Percentiles rank a stretch among this genome's conserved stretches.
Evolutionary conservation across 2,113 vertebrate genomes (phyloP).

Genomic region (Aramus guarauna): DNA sequence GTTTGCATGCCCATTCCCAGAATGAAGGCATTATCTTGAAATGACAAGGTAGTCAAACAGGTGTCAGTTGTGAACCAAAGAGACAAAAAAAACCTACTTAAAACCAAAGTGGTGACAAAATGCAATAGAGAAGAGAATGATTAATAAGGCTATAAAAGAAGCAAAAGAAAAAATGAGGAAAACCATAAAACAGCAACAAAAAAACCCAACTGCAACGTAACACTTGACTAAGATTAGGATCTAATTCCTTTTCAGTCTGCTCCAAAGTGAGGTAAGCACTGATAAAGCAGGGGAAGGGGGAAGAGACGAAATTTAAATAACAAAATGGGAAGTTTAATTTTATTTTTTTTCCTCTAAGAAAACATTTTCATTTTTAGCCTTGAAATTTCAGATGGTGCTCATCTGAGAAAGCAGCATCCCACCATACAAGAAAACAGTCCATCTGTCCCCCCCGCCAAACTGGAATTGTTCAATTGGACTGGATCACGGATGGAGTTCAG

Average conservation of each 20-base stretch:
- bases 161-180: conserved; percentile 39
- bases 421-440: background rate
- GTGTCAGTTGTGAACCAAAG: conserved; percentile 45
- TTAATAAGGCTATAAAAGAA: conserved; percentile 50
- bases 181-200: conserved; percentile 11
- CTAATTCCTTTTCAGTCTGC: conserved; percentile 78
- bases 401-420: background rate
- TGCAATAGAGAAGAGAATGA: conserved; percentile 40
- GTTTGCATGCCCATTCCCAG: background rate
- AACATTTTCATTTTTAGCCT: background rate
- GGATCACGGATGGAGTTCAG: background rate
- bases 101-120: conserved; percentile 32
- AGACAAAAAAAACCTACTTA: conserved; percentile 31
- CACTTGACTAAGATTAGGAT: conserved; percentile 35
- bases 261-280: conserved; percentile 48
- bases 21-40: background rate
- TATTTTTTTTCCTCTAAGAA: background rate
- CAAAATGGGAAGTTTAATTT: background rate
- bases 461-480: background rate
- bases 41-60: conserved; percentile 25
- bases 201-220: conserved; percentile 31
- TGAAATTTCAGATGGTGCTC: background rate
- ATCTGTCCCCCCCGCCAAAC: background rate
- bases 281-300: conserved; percentile 1
- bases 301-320: background rate